Conservation (phyloP, 1,140 invertebrate species). For the Aphaenogaster rudis region DNA sequence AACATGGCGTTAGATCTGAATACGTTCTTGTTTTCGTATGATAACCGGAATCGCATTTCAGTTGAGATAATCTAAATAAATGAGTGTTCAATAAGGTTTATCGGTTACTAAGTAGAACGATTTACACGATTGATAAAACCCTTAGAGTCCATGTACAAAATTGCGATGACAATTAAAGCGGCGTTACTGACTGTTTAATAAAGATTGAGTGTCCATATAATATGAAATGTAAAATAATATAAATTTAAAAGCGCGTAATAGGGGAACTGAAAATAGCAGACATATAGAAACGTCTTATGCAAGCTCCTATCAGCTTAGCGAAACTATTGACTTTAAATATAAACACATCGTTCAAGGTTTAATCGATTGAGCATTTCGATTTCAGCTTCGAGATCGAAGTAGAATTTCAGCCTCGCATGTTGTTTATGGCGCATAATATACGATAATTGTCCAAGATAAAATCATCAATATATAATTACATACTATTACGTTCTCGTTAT, state of each 20-base stretch:
- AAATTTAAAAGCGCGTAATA: not conserved
- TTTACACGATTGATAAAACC: conserved; percentile 4
- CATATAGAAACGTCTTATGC: not conserved
- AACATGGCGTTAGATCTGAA: conserved; percentile 10
- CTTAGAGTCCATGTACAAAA: not conserved
- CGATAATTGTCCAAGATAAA: conserved; percentile 57
- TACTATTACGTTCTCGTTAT: conserved; percentile 56
- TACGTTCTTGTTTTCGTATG: not conserved
- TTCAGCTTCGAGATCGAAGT: conserved; percentile 42
- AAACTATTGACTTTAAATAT: conserved; percentile 13
- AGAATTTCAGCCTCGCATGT: conserved; percentile 21
- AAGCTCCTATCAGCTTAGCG: not conserved
- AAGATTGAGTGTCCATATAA: not conserved
- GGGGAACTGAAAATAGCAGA: not conserved
- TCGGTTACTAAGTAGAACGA: not conserved
- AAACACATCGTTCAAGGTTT: conserved; percentile 39
- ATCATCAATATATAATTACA: conserved; percentile 57
- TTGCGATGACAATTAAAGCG: conserved; percentile 16
- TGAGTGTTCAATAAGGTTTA: not conserved
- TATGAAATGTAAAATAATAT: not conserved
- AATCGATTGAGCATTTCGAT: conserved; percentile 44
- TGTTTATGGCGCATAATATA: conserved; percentile 50
- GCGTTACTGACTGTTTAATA: not conserved
- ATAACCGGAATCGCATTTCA: conserved; percentile 33
- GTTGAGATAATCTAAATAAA: conserved; percentile 20